Conservation (phyloP, 2,888 invertebrate species). For the Germaria angustata region DNA sequence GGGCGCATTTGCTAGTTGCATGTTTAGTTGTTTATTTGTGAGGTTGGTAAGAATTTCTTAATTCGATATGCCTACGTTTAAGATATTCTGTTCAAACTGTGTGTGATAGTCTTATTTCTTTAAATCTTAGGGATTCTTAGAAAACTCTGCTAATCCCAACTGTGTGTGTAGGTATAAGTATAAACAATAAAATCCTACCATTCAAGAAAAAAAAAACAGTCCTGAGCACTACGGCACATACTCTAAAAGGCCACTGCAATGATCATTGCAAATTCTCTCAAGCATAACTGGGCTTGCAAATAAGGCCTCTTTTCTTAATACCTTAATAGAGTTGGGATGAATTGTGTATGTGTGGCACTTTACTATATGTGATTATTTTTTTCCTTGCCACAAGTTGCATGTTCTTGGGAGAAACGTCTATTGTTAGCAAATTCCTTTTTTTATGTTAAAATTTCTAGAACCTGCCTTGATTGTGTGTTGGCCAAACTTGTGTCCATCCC, state of each 20-base stretch:
- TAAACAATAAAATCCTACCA: conserved; percentile 28
- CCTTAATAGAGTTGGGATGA: background rate
- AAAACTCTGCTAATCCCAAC: conserved; percentile 36
- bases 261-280: background rate
- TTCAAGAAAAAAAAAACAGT: background rate
- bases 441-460: conserved; percentile 21
- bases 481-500: conserved; percentile 39
- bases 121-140: conserved; percentile 22
- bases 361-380: background rate
- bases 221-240: background rate
- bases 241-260: conserved; percentile 1
- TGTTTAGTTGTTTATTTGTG: background rate
- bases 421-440: background rate
- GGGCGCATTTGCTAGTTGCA: conserved; percentile 2
- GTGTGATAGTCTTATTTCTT: conserved; percentile 5
- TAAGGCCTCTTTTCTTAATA: conserved; percentile 7
- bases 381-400: conserved; percentile 23
- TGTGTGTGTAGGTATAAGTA: background rate
- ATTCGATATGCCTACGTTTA: conserved; percentile 45
- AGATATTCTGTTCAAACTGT: conserved; percentile 33
- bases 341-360: background rate
- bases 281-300: background rate
- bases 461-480: conserved; percentile 37
- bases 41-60: conserved; percentile 18
- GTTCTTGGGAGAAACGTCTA: conserved; percentile 33